A percentile compares a stretch with the other conserved stretches of the same genome.
Evolutionary conservation across 2,113 vertebrate species (phyloP).

Genomic region (Boulengeromyrus knoepffleri): DNA sequence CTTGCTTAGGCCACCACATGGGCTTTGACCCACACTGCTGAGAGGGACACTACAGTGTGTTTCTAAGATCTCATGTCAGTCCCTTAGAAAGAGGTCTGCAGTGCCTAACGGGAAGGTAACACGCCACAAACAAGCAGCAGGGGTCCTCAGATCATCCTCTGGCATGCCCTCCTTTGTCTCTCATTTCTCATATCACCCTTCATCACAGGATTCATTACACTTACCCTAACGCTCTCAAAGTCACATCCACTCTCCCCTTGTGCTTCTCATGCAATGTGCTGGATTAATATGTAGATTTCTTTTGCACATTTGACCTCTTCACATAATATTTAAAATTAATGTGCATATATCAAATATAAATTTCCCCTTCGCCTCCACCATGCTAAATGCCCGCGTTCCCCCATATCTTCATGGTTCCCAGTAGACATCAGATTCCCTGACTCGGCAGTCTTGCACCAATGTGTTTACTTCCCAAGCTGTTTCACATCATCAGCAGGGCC

Average conservation of each 20-base stretch:
- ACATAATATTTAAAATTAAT: background rate
- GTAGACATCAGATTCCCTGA: conserved; percentile 17
- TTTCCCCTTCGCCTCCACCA: background rate
- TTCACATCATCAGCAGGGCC: background rate
- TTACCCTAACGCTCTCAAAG: background rate
- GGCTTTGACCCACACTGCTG: background rate
- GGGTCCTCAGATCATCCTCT: background rate
- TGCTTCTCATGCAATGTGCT: background rate
- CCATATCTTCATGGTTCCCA: background rate
- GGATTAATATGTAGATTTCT: background rate
- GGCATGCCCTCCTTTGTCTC: background rate
- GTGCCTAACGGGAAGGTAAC: background rate
- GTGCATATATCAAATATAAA: background rate
- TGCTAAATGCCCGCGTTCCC: conserved; percentile 16
- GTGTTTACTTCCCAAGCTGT: background rate
- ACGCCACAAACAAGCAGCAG: background rate
- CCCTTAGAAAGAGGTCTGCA: background rate
- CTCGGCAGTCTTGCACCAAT: conserved; percentile 10
- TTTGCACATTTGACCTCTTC: background rate
- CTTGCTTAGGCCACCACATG: background rate
- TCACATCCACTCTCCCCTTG: background rate
- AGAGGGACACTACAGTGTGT: background rate
- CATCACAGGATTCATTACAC: background rate
- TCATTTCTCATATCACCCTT: background rate
- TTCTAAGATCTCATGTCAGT: background rate